Conservation (phyloP, 2,888 invertebrate genomes). For the Trichacis sp. region DNA sequence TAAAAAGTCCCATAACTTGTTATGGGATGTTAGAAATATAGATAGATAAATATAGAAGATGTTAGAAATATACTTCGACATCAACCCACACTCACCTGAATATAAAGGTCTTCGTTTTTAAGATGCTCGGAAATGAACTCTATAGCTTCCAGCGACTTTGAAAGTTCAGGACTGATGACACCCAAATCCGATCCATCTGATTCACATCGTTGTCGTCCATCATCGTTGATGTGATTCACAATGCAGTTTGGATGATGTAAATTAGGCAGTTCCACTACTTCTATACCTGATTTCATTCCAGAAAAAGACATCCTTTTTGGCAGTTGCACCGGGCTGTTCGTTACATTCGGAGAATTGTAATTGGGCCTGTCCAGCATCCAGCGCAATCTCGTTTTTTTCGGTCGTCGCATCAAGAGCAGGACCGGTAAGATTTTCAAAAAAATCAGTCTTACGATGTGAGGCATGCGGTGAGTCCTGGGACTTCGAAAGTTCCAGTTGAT, state of each 20-base stretch:
- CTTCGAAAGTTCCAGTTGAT: slow-evolving; percentile 99
- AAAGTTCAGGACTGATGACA: slow-evolving; percentile 90
- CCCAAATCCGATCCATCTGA: slow-evolving; percentile 93
- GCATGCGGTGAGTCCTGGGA: slow-evolving; percentile 97
- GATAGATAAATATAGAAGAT: no score
- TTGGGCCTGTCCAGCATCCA: slow-evolving; percentile 99
- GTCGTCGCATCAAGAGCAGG: slow-evolving; percentile 94
- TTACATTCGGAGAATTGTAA: slow-evolving; percentile 88
- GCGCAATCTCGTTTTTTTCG: slow-evolving; percentile 90
- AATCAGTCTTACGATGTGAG: slow-evolving; percentile 81
- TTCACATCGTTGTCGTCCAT: slow-evolving; percentile 79
- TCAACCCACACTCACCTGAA: slow-evolving; percentile 91
- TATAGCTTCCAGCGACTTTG: slow-evolving; percentile 96
- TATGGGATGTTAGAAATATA: no score
- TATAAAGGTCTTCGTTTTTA: slow-evolving; percentile 97
- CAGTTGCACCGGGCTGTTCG: slow-evolving; percentile 83
- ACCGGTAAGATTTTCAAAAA: slow-evolving; percentile 96
- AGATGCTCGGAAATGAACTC: slow-evolving; percentile 99
- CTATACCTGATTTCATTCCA: slow-evolving; percentile 76
- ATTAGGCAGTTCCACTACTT: slow-evolving; percentile 93
- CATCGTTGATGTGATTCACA: slow-evolving; percentile 77
- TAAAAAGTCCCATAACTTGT: no score
- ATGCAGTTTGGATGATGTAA: slow-evolving; percentile 95
- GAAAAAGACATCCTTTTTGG: slow-evolving; percentile 77
- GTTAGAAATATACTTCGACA: no score